A percentile compares a stretch with the other conserved stretches of the same genome.
Conservation (phyloP, 2,888 invertebrate species). For the Rapana venosa region DNA sequence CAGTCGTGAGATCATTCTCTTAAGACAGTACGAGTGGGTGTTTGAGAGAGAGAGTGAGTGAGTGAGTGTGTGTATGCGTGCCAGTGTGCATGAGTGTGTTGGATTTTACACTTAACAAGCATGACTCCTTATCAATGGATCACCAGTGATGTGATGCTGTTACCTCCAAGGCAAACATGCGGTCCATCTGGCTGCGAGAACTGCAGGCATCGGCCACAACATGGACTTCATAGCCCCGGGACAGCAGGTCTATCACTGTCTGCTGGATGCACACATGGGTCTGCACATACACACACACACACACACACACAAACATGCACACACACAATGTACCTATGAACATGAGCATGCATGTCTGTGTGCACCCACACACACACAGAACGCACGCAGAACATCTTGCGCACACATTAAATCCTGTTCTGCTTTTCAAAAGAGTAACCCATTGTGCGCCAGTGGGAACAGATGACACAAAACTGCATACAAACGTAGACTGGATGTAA, state of each 20-base stretch:
- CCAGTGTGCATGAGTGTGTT: not conserved
- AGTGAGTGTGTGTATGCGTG: not conserved
- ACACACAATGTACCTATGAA: not conserved
- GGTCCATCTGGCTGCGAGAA: conserved; percentile 79
- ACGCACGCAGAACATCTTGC: not conserved
- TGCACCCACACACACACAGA: not conserved
- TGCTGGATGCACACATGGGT: conserved; percentile 83
- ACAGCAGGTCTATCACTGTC: conserved; percentile 81
- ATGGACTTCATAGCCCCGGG: conserved; percentile 80
- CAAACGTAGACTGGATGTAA: too few relatives aligned
- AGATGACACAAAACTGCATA: too few relatives aligned
- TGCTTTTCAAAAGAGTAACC: too few relatives aligned
- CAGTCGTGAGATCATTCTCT: too few relatives aligned
- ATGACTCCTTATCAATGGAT: too few relatives aligned
- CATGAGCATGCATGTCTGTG: not conserved
- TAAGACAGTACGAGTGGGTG: not conserved
- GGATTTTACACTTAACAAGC: too few relatives aligned
- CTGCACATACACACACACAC: conserved; percentile 66
- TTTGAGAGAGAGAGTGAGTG: not conserved
- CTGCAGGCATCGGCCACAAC: conserved; percentile 82
- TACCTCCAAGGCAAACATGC: conserved; percentile 75
- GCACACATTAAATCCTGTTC: too few relatives aligned
- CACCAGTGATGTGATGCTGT: not conserved
- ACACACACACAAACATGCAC: not conserved
- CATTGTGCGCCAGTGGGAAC: too few relatives aligned